These are phyloP conservation scores for Dicycla oo DNA, from an alignment of 2,888 invertebrate species.

Conservation along the genomic window DNA sequence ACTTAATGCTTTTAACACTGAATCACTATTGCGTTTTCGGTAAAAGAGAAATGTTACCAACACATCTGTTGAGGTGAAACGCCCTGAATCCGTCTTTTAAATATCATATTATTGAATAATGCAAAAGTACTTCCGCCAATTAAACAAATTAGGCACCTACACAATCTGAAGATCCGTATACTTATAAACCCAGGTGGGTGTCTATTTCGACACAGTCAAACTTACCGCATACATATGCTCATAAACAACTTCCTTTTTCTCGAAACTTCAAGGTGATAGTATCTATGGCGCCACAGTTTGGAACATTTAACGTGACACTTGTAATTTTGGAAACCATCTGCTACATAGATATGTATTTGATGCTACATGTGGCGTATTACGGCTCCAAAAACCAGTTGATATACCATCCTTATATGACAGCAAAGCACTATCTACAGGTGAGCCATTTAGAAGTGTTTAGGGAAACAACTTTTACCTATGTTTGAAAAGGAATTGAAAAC, in stretches of 20 bases:
- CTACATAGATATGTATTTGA: conserved; percentile 87
- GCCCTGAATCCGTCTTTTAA: not conserved
- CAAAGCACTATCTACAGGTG: conserved; percentile 85
- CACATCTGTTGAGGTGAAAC: not conserved
- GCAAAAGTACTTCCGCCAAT: conserved; percentile 37
- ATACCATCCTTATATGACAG: conserved; percentile 89
- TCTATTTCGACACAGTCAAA: conserved; percentile 37
- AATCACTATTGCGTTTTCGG: not conserved
- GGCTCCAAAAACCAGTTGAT: conserved; percentile 86
- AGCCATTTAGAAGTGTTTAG: not conserved
- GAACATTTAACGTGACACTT: conserved; percentile 75
- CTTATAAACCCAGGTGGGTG: conserved; percentile 28
- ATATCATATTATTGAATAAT: conserved; percentile 1
- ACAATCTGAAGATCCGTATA: conserved; percentile 38
- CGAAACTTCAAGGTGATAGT: conserved; percentile 77
- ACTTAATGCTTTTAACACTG: not conserved
- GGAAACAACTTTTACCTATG: not conserved
- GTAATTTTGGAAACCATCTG: conserved; percentile 83
- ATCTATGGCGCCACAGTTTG: conserved; percentile 82
- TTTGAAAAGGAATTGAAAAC: not conserved
- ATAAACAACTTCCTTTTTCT: conserved; percentile 40
- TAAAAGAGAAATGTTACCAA: not conserved
- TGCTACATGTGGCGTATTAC: conserved; percentile 89
- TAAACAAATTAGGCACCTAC: conserved; percentile 42
- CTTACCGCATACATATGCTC: conserved; percentile 7